These are phyloP conservation scores for Chrysomallon squamiferum DNA, from an alignment of 1,140 invertebrate genomes.

Conservation along the genomic window DNA sequence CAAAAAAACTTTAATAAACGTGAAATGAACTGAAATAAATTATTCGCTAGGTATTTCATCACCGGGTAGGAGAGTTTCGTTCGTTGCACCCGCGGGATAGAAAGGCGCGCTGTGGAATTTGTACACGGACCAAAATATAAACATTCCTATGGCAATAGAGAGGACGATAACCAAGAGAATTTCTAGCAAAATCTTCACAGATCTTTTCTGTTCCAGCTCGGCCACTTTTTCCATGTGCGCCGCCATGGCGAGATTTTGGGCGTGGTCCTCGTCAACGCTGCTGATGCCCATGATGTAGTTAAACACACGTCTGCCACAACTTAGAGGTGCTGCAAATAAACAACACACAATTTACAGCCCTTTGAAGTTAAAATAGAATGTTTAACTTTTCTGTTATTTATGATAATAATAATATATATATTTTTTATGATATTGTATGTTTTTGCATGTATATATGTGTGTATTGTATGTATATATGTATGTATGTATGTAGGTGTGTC, in stretches of 20 bases:
- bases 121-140: slow-evolving; percentile 44
- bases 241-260: slow-evolving; percentile 20
- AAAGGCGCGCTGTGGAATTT: slow-evolving; percentile 26
- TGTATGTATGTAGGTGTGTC: too few relatives aligned
- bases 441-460: too few relatives aligned
- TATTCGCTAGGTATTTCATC: not conserved
- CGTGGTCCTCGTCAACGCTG: slow-evolving; percentile 18
- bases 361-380: too few relatives aligned
- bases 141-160: slow-evolving; percentile 28
- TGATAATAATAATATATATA: too few relatives aligned
- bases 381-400: too few relatives aligned
- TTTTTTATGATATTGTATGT: too few relatives aligned
- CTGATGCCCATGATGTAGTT: slow-evolving; percentile 25
- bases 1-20: too few relatives aligned
- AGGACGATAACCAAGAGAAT: slow-evolving; percentile 33
- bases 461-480: too few relatives aligned
- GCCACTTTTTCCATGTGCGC: slow-evolving; percentile 35
- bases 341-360: too few relatives aligned
- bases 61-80: not conserved
- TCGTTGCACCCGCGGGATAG: slow-evolving; percentile 7
- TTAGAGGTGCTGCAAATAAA: not conserved
- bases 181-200: slow-evolving; percentile 22
- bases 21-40: too few relatives aligned
- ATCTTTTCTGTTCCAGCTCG: slow-evolving; percentile 29
- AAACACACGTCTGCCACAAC: not conserved